Percentiles rank a stretch among this genome's conserved stretches.
phyloP scores from a whole-genome alignment of 2,797 vertebrate species.

The Eulemur coronatus region DNA sequence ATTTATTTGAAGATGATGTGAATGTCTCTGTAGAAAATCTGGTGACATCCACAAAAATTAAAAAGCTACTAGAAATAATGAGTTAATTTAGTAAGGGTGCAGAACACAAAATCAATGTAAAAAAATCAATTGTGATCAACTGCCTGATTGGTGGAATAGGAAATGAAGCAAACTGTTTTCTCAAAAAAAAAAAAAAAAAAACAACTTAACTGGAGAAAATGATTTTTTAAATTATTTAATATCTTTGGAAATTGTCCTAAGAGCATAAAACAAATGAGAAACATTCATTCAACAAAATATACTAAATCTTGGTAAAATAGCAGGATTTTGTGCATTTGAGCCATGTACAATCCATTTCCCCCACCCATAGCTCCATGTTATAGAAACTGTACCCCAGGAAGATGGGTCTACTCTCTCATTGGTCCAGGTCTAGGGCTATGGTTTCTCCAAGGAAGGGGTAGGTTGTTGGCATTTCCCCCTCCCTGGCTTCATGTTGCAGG shows the following conservation, averaged over 20 bases:
- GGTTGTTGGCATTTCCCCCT: neutral
- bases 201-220: neutral
- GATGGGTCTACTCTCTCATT: neutral
- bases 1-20: neutral
- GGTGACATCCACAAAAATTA: neutral
- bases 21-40: neutral
- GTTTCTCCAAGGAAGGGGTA: neutral
- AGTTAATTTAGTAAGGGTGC: neutral
- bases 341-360: neutral
- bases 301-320: neutral
- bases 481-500: neutral
- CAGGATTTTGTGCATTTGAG: neutral
- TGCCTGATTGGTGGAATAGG: neutral
- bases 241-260: neutral
- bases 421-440: neutral
- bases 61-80: neutral
- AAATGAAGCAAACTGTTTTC: neutral
- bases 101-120: neutral
- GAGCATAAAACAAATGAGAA: neutral
- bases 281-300: neutral
- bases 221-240: neutral
- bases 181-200: neutral
- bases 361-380: neutral
- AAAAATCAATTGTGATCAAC: neutral
- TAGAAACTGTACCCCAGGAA: neutral